Conservation (phyloP, 2,888 invertebrate species). For the Mythimna pallens region DNA sequence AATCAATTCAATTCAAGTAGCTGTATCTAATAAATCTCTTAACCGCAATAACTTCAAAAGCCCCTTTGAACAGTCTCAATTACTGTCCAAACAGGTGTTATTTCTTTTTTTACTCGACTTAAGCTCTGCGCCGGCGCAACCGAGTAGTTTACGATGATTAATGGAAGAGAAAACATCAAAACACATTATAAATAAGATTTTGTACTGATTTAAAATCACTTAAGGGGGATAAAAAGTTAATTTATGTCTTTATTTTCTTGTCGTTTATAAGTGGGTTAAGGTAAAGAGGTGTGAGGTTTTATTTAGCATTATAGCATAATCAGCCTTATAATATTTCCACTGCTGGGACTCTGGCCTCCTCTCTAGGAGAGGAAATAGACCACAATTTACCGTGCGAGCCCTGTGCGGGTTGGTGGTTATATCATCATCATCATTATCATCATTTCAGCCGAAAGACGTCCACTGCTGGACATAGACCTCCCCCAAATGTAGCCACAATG, state of each 20-base stretch:
- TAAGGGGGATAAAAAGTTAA: conserved; percentile 21
- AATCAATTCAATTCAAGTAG: conserved; percentile 16
- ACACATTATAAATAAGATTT: conserved; percentile 36
- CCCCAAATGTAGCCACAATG: no score
- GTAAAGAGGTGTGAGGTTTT: not conserved
- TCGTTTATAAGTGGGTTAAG: not conserved
- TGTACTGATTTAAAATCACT: conserved; percentile 37
- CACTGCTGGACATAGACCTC: no score
- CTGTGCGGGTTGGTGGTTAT: no score
- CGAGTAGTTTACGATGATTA: conserved; percentile 33
- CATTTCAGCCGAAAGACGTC: no score
- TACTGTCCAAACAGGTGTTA: conserved; percentile 24
- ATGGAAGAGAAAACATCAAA: conserved; percentile 30
- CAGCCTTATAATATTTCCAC: no score
- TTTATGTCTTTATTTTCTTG: conserved; percentile 3
- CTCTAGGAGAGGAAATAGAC: no score
- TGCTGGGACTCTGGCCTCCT: no score
- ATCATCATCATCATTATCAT: no score
- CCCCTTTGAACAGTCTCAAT: conserved; percentile 48
- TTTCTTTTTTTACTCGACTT: conserved; percentile 38
- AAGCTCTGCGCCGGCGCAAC: conserved; percentile 23
- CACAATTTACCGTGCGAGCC: no score
- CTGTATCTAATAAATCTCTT: conserved; percentile 10
- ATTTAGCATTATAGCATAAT: not conserved
- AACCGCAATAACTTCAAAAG: conserved; percentile 13